These are phyloP conservation scores for Pollenia griseotomentosa DNA, from an alignment of 2,888 invertebrate genomes.

Conservation along the genomic window DNA sequence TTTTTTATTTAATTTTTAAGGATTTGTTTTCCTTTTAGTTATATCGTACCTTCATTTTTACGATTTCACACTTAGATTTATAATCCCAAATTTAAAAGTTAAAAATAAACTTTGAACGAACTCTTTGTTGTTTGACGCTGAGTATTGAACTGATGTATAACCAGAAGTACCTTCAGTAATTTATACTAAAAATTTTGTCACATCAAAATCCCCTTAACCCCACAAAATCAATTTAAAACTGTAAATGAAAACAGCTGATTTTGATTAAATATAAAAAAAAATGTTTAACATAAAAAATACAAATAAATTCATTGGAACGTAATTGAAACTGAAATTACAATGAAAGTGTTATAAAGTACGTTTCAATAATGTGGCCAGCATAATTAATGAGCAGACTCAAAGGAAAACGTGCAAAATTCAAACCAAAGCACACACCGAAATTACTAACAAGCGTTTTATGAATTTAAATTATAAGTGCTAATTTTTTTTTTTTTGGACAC, in stretches of 20 bases:
- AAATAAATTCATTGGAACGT: slow-evolving; percentile 75
- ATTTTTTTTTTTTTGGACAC: slow-evolving; percentile 29
- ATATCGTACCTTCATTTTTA: slow-evolving; percentile 81
- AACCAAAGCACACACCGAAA: slow-evolving; percentile 30
- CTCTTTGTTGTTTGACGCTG: slow-evolving; percentile 78
- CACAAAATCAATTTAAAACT: background rate
- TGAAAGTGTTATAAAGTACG: slow-evolving; percentile 76
- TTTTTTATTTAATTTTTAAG: background rate
- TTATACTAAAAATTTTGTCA: slow-evolving; percentile 77
- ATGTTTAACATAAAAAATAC: slow-evolving; percentile 2
- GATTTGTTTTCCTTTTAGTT: background rate
- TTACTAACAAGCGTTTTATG: slow-evolving; percentile 37
- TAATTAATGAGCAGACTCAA: slow-evolving; percentile 71
- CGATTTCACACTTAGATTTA: slow-evolving; percentile 82
- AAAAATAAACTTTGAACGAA: slow-evolving; percentile 75
- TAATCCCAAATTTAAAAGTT: slow-evolving; percentile 77
- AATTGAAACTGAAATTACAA: slow-evolving; percentile 79
- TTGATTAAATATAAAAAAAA: slow-evolving; percentile 10
- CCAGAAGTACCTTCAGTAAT: slow-evolving; percentile 76
- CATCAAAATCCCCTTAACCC: background rate
- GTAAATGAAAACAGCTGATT: slow-evolving; percentile 67
- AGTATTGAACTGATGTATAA: slow-evolving; percentile 80
- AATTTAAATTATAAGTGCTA: slow-evolving; percentile 37
- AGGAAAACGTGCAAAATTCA: slow-evolving; percentile 44
- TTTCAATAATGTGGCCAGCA: slow-evolving; percentile 75